These are phyloP conservation scores for Cephus runcator DNA, from an alignment of 2,888 invertebrate species.

Conservation along the genomic window DNA sequence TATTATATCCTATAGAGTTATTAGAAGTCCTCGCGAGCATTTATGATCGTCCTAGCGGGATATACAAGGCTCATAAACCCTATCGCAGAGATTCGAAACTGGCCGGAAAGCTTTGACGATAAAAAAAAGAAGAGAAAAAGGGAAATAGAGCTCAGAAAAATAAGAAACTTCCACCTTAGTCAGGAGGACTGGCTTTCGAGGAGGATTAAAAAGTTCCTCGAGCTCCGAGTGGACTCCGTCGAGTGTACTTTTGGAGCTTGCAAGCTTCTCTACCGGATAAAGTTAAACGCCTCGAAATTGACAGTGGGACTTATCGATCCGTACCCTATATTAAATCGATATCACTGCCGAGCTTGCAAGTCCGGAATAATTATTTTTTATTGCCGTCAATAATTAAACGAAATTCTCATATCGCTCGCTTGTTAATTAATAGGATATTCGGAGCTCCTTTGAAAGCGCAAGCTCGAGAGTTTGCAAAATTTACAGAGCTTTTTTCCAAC, in stretches of 20 bases:
- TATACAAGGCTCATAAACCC: background rate
- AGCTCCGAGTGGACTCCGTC: background rate
- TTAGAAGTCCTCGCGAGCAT: background rate
- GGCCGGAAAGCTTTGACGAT: background rate
- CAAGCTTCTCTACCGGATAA: background rate
- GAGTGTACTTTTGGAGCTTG: background rate
- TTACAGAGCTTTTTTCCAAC: background rate
- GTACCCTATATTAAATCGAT: background rate
- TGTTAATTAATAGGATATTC: background rate
- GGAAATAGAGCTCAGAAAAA: background rate
- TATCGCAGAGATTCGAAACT: background rate
- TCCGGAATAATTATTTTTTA: background rate
- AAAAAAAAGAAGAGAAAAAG: background rate
- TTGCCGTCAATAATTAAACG: background rate
- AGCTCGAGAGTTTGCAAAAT: background rate
- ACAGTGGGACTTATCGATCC: background rate
- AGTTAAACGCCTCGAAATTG: background rate
- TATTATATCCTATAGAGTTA: background rate
- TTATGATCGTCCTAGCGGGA: background rate
- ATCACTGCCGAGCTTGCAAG: background rate
- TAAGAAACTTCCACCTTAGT: background rate
- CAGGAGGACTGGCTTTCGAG: background rate
- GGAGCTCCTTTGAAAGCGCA: background rate
- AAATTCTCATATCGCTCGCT: background rate
- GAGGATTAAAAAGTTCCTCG: background rate